phyloP scores from a whole-genome alignment of 2,113 vertebrate species.

The Zosterops pallidus region DNA sequence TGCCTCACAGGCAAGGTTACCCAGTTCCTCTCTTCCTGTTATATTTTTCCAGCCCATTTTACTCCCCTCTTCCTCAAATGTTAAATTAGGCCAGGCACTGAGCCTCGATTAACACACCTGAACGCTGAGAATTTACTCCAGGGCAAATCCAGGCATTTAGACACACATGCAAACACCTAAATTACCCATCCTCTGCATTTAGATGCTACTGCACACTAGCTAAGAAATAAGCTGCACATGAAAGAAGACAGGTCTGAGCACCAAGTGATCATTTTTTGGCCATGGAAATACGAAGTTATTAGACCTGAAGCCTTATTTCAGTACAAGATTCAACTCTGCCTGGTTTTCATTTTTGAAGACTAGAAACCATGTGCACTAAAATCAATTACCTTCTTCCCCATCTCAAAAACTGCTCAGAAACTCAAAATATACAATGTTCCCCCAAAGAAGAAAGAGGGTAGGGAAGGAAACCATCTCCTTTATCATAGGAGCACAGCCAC shows the following conservation, averaged over 20 bases:
- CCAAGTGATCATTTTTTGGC: neutral
- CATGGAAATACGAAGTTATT: no score
- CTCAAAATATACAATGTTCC: rapidly evolving
- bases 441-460: neutral
- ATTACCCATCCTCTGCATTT: neutral
- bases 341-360: neutral
- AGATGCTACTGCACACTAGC: neutral
- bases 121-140: neutral
- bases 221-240: neutral
- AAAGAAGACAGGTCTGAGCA: neutral
- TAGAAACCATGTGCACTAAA: rapidly evolving
- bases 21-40: neutral
- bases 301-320: neutral
- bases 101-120: neutral
- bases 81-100: neutral
- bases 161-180: neutral
- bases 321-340: neutral
- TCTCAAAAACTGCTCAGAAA: neutral
- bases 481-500: neutral
- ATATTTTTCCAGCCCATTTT: neutral
- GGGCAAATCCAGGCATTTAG: neutral
- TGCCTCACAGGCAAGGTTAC: neutral
- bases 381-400: neutral
- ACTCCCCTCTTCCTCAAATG: neutral
- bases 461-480: neutral